Evolutionary conservation across 2,888 invertebrate genomes (phyloP).

Genomic region (Noctua comes): DNA sequence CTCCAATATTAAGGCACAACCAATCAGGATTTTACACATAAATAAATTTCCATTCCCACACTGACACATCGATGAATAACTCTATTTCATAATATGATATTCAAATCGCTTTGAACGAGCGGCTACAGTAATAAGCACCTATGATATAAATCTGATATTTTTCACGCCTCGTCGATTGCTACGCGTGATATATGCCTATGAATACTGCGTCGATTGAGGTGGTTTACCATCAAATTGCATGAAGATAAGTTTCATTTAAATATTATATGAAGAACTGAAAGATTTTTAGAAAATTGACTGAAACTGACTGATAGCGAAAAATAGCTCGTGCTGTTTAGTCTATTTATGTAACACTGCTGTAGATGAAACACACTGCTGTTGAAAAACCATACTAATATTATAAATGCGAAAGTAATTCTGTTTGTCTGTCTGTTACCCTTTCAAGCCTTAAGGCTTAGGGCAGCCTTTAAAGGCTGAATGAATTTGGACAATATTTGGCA

Average conservation of each 20-base stretch:
- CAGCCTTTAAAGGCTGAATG: too few relatives aligned
- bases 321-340: not conserved
- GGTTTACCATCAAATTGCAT: not conserved
- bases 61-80: constrained; percentile 57
- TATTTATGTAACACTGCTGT: not conserved
- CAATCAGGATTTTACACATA: constrained; percentile 1
- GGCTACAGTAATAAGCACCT: constrained; percentile 40
- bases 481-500: not conserved
- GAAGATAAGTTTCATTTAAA: not conserved
- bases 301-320: not conserved
- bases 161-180: constrained; percentile 27
- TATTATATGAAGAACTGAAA: not conserved
- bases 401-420: not conserved
- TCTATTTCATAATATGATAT: constrained; percentile 49
- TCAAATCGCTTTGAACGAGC: constrained; percentile 49
- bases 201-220: not conserved
- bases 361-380: too few relatives aligned
- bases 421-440: not conserved
- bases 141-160: constrained; percentile 47
- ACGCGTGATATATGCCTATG: not conserved
- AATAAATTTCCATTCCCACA: constrained; percentile 32
- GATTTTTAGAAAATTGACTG: not conserved
- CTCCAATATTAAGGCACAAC: not conserved
- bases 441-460: not conserved
- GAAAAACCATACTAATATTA: too few relatives aligned